phyloP scores from a whole-genome alignment of 2,797 vertebrate genomes.

The Natrix natrix region DNA sequence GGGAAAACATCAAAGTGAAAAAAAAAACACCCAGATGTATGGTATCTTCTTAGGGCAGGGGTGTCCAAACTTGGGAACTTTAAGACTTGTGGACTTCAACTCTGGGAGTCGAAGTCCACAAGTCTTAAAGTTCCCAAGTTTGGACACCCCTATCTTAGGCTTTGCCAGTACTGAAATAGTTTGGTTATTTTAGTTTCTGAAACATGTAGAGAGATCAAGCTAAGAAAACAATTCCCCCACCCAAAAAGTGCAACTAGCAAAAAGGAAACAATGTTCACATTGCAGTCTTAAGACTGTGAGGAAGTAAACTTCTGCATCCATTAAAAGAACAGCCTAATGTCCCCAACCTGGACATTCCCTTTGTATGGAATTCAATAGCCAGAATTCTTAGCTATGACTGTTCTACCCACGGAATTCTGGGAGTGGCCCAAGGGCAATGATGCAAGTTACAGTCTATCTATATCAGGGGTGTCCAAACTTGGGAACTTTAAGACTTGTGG shows the following conservation, averaged over 20 bases:
- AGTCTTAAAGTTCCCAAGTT: no score
- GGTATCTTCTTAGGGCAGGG: no score
- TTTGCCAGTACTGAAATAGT: not conserved
- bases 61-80: no score
- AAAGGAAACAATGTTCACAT: not conserved
- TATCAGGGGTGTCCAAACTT: no score
- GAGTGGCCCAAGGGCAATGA: not conserved
- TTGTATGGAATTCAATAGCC: not conserved
- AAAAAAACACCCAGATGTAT: not conserved
- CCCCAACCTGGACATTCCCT: not conserved
- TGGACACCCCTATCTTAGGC: no score
- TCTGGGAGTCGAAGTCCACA: no score
- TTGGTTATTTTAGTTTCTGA: not conserved
- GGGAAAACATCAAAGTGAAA: constrained; percentile 10
- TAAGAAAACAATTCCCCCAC: not conserved
- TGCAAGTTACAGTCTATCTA: not conserved
- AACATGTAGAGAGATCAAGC: constrained; percentile 3
- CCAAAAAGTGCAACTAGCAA: not conserved
- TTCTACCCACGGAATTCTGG: not conserved
- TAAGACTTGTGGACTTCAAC: no score
- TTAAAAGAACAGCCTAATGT: not conserved
- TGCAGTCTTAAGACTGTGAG: not conserved
- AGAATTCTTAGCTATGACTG: not conserved
- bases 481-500: no score
- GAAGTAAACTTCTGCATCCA: not conserved